Base-by-base conservation (phyloP, 2,113 vertebrate genomes). In the Xenotilapia longispinis region DNA sequence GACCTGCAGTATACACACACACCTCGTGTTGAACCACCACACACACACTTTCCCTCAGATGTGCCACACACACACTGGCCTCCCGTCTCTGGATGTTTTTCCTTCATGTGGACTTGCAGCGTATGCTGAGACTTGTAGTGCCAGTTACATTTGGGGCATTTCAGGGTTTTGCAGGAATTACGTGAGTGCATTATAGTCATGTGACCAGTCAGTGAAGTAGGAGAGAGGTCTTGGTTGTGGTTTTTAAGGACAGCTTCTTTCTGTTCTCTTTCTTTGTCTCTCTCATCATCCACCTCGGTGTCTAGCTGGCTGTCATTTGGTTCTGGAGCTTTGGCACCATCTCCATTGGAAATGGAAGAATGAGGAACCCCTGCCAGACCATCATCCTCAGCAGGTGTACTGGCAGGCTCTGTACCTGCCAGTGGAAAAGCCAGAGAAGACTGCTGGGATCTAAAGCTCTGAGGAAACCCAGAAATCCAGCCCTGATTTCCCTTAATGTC, bases 111-210 rank as follows among this genome's bases (percentile, higher is more conserved):
- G 7, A 97, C 97, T 96, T 99, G 98, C 89, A 99, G 96, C 5
- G 99, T 99, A 96, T 99, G 99, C 97, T 99, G 99, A 96, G 99
- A 99, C 96, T 99, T 99, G 89, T 99, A 99, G 97, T 99, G 99
- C 99, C 99, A 99, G 97, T 99, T 99, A 95, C 99, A 99, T 97
- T 99, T 99, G 95, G 99, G 99, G 96, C 99, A 99, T 97, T 99
- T 99, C 92, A 99, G 97, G 2, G 99, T 99, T 97, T 99, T 99
- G 91, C 99, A 99, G 13, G 99, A 99, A 96, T 99, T 99, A 78
- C 98, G 98, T 75, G 99, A 99, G 96, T 99, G 99, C 97, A 99
- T 98, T 97, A 98, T 97, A 95, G 98, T 98, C 97, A 99, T 98
- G 96, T 99, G 98, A 94, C 98, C 97, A 2, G 97, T 98, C 91